Conservation (phyloP, 2,888 invertebrate species). For the Cylindroiulus punctatus region DNA sequence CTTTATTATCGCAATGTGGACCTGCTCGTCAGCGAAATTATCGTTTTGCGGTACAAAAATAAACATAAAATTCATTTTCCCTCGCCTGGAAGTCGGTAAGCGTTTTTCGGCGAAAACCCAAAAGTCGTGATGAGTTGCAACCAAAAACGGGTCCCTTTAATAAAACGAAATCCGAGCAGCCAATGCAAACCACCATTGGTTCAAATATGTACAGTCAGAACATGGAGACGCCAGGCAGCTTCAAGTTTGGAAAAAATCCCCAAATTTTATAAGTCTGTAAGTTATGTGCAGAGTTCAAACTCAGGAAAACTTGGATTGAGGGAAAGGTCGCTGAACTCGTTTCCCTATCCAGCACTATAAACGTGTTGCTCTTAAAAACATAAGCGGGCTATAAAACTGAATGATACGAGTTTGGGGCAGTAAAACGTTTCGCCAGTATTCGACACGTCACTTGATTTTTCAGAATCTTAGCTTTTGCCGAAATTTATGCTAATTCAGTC, state of each 20-base stretch:
- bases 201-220: neutral
- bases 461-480: neutral
- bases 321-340: constrained; percentile 22
- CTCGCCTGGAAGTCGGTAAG: neutral
- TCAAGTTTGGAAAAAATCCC: neutral
- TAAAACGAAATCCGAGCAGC: constrained; percentile 2
- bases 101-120: neutral
- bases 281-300: neutral
- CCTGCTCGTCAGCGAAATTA: constrained; percentile 2
- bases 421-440: neutral
- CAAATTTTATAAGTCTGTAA: neutral
- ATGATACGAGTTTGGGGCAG: neutral
- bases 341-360: neutral
- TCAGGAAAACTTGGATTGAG: neutral
- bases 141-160: constrained; percentile 18
- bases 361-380: neutral
- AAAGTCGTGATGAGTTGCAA: neutral
- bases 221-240: neutral
- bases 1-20: neutral
- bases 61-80: neutral
- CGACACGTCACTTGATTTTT: neutral
- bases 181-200: neutral
- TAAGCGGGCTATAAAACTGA: constrained; percentile 3
- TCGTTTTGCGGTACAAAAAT: constrained; percentile 9
- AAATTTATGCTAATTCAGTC: neutral